Evolutionary conservation across 2,113 vertebrate species (phyloP), one percentile per base, ranked within the genome.

Genomic region (Oenanthe oenanthe): DNA sequence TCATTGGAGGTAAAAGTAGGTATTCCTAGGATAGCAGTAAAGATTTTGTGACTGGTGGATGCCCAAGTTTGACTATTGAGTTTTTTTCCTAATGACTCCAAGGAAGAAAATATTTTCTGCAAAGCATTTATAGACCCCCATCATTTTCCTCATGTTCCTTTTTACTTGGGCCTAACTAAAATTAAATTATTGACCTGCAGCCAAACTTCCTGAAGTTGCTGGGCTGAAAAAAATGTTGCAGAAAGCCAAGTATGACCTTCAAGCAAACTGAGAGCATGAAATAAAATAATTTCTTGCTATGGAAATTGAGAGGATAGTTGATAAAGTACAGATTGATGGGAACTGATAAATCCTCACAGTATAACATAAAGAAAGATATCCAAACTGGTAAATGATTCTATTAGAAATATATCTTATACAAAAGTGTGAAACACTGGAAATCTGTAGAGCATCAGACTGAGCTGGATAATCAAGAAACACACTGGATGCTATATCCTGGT

Each of bases 391-490:
- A 92, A 93, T 73, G 7, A 51, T 85, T 85, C 63, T 63, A 26
- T 70, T 43, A 70, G 88, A 93, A 83, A 85, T 86, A 47, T 26
- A 81, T 73, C 28, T 84, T 70, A 51, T 2, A 72, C 29, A 51
- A 63, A 89, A 95, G 31, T 50, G 71, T 76, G 56, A 90, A n/a
- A 63, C 51, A 40, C 58, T 89, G 56, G 66, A 91, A 91, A 92
- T 86, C n/a, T 88, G 92, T 60, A 81, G 54, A 85, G 54, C 78
- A 81, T 93, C 91, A 88, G 85, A 86, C 1, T 43, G 93, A 84
- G 81, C 7, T 88, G 70, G 87, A 83, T 94, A 92, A 96, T 94
- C 92, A 96, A 94, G 94, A 77, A 95, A 82, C 56, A 86, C 51
- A 73, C 32, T 57, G 61, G 65, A 90, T 56, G 76, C 51, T 95